phyloP scores from a whole-genome alignment of 2,797 vertebrate species.

The Triplophysa bombifrons region DNA sequence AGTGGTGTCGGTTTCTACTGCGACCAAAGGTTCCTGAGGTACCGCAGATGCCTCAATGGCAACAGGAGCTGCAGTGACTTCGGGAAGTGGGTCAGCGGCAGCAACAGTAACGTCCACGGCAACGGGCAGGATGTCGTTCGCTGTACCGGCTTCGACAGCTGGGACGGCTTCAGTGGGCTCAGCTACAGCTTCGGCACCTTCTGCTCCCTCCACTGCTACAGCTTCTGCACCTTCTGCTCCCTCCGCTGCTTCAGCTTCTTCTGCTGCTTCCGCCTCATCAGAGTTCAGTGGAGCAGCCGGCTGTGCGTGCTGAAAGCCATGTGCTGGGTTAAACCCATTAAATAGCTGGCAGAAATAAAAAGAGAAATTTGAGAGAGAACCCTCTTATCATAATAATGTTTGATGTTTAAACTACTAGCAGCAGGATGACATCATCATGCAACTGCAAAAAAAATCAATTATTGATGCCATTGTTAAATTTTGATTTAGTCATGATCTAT shows the following conservation, averaged over 20 bases:
- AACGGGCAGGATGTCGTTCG: slow-evolving; percentile 4
- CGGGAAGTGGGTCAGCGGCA: slow-evolving; percentile 24
- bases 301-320: slow-evolving; percentile 43
- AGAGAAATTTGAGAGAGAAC: neutral
- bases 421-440: too few relatives aligned
- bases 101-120: neutral
- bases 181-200: slow-evolving; percentile 19
- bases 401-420: neutral
- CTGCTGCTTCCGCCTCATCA: slow-evolving; percentile 69
- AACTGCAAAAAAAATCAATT: neutral
- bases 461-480: too few relatives aligned
- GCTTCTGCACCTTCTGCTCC: slow-evolving; percentile 52
- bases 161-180: slow-evolving; percentile 19
- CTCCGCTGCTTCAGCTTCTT: slow-evolving; percentile 60
- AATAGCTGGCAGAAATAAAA: slow-evolving; percentile 20
- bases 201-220: slow-evolving; percentile 62
- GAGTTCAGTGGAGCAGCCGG: slow-evolving; percentile 68
- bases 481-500: too few relatives aligned
- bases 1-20: slow-evolving; percentile 42
- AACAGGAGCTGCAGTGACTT: slow-evolving; percentile 9
- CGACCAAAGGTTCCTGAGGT: slow-evolving; percentile 33
- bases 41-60: slow-evolving; percentile 23
- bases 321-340: slow-evolving; percentile 16
- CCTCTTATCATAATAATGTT: neutral
- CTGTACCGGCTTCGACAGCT: neutral